Evolutionary conservation across 2,113 vertebrate genomes (phyloP), one percentile per base, ranked within the genome.

Genomic region (Egretta garzetta): DNA sequence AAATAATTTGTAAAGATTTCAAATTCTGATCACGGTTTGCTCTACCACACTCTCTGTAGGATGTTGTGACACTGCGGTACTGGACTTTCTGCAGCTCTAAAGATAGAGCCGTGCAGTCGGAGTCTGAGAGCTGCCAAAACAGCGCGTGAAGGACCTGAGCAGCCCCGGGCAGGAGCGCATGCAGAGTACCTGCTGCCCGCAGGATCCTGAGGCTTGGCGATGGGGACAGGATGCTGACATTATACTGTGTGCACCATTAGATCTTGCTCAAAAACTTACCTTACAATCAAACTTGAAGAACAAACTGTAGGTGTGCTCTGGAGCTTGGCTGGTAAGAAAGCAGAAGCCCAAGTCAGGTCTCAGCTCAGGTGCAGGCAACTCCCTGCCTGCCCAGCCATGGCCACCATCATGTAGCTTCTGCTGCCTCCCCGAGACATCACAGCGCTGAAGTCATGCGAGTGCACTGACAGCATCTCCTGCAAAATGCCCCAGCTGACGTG

Each of bases 281-380:
- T 47, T 47, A 26, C 53, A 53, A 75, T 50, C 52, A 55, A 71
- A 64, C 10, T 5, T 52, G 37, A 74, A 89, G 37, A 80, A 35
- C 13, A 70, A 71, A 45, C 9, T 18, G 14, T 2, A 43, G 12
- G 41, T 23, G 28, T 60, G 24, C 18, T 63, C 75, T 52, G n/a
- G 17, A 83, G 21, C 33, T 56, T 12, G 12, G 22, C 17, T 55
- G 4, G 13, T 41, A 18, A 80, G 58, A 16, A 41, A 39, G 4
- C 20, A 23, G 17, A 72, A 68, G 24, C 22, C 11, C 12, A 45
- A 55, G 20, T 19, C 23, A 59, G 23, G 10, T 43, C 56, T 35
- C 52, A 49, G 4, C 20, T 66, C 1, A 0, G 23, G 56, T 2
- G 1, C 12, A n/a, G 22, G 30, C 23, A 66, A 59, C 12, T 1